These are phyloP conservation scores for Polydrusus pterygomalis DNA, from an alignment of 2,888 invertebrate genomes.

Conservation along the genomic window DNA sequence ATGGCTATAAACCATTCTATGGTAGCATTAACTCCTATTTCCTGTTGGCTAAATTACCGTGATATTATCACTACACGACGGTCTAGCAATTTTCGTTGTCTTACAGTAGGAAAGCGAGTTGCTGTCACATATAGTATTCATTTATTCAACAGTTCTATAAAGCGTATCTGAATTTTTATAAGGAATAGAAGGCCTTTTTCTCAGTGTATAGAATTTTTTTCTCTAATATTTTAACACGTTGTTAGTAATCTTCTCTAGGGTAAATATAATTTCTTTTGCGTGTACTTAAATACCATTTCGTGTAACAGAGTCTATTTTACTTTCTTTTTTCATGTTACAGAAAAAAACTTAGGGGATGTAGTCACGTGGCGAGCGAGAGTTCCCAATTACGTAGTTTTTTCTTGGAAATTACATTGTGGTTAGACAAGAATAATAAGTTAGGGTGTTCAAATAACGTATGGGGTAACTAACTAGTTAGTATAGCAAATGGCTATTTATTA, in stretches of 20 bases:
- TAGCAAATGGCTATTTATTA: slow-evolving; percentile 7
- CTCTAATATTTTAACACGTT: no score
- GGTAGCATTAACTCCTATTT: no score
- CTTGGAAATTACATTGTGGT: slow-evolving; percentile 20
- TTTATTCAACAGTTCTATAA: no score
- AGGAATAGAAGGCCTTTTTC: no score
- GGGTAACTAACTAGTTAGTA: background rate
- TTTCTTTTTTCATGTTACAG: background rate
- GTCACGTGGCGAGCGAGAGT: slow-evolving; percentile 18
- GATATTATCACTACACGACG: no score
- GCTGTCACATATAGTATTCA: no score
- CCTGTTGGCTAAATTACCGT: no score
- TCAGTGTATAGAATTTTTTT: no score
- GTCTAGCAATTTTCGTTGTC: no score
- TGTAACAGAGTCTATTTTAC: background rate
- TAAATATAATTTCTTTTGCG: slow-evolving; percentile 1
- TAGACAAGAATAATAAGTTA: slow-evolving; percentile 21
- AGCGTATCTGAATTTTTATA: no score
- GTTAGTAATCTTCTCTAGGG: background rate
- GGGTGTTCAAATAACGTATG: slow-evolving; percentile 20
- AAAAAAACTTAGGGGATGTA: background rate
- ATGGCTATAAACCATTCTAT: no score
- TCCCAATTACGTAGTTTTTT: slow-evolving; percentile 8
- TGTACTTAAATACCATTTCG: slow-evolving; percentile 16
- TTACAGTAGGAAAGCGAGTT: no score